Evolutionary conservation across 2,888 invertebrate genomes (phyloP), one percentile per base, ranked within the genome.

Genomic region (Cephus rjabovi): DNA sequence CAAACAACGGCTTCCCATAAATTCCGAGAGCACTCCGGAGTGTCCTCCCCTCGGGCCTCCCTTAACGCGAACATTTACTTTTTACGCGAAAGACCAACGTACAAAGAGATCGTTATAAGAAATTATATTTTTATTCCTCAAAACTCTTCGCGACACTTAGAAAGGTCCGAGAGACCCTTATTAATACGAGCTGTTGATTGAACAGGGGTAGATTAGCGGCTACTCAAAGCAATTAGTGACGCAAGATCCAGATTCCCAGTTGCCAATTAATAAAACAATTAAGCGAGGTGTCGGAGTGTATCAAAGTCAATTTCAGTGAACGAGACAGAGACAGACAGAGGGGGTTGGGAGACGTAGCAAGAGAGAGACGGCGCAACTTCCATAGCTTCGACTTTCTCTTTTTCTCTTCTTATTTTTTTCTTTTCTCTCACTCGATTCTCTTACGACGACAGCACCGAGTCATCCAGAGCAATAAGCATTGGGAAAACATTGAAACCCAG

Each of bases 61-160:
- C 9, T 23, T 0, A 23, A 2, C 40, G 40, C 23, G 40, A 56
- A 2, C 56, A 0, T 56, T 56, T 9, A 56, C 6, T 56, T 23
- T 23, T 23, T 0, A 23, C 23, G 23, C 2, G 23, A 56, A 56
- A 56, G 1, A 56, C 40, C 6, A 56, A 9, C 40, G 23, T 23
- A 6, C 9, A 15, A 0, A 4, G 23, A 2, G 23, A 56, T 2
- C 2, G 0, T 56, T 15, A 9, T 1, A 23, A 0, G 4, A 23
- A 23, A 23, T 56, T 56, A 2, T 23, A 56, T 23, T 23, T 23
- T 23, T 56, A 56, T 56, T 23, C 23, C 9, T 56, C 0, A 6
- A 23, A 23, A 56, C 2, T 23, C 23, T 56, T 9, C 0, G 1
- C 40, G 23, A 56, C 6, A 23, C 40, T 1, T 23, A 0, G 1